These are phyloP conservation scores for Pterocles gutturalis DNA, from an alignment of 2,113 vertebrate species.

Conservation along the genomic window DNA sequence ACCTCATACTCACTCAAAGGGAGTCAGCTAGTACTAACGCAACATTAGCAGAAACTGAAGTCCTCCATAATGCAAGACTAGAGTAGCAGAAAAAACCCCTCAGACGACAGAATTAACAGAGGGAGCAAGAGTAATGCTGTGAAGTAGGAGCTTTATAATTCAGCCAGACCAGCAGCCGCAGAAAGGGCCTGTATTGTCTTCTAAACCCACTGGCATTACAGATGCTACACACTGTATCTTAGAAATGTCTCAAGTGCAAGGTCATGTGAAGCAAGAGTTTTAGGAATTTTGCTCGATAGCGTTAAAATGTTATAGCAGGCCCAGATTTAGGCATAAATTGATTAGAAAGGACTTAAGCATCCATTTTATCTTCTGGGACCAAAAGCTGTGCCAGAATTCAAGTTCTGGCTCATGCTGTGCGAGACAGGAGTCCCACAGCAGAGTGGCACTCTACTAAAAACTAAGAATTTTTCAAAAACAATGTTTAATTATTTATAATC, in stretches of 20 bases:
- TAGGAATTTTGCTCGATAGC: neutral
- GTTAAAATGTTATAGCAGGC: neutral
- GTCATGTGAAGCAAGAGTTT: neutral
- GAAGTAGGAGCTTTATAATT: neutral
- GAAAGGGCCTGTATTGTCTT: neutral
- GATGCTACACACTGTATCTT: neutral
- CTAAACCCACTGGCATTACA: neutral
- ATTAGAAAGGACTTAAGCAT: neutral
- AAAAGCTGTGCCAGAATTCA: neutral
- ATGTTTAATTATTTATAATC: neutral
- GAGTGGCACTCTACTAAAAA: neutral
- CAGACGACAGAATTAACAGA: neutral
- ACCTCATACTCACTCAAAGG: neutral
- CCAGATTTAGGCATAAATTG: neutral
- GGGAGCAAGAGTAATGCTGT: neutral
- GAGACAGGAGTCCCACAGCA: fast-evolving
- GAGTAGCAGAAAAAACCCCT: neutral
- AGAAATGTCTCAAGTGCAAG: neutral
- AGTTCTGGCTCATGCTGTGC: neutral
- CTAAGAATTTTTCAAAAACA: neutral
- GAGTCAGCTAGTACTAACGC: neutral
- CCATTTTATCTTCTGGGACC: neutral
- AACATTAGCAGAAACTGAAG: neutral
- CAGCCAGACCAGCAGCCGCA: neutral
- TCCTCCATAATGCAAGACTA: neutral